A percentile compares a stretch with the other conserved stretches of the same genome.
Conservation (phyloP, 2,113 vertebrate genomes). For the Haplochromis burtoni region DNA sequence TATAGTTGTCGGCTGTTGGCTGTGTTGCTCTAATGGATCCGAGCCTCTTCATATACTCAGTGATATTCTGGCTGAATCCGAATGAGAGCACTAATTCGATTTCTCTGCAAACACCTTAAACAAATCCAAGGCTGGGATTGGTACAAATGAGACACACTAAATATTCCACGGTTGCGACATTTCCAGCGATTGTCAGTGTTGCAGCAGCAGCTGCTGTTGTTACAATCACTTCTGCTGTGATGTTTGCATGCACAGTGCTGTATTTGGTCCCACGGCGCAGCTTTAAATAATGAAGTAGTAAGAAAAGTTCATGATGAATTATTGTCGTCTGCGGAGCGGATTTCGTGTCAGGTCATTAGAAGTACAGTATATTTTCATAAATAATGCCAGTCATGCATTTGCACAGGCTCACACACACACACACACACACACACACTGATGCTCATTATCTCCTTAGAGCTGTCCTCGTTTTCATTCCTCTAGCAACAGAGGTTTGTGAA, state of each 20-base stretch:
- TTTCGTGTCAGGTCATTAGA: constrained; percentile 26
- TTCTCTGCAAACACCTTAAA: neutral
- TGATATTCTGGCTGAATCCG: constrained; percentile 39
- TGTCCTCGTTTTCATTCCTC: constrained; percentile 53
- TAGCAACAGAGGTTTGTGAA: constrained; percentile 14
- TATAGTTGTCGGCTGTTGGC: constrained; percentile 37
- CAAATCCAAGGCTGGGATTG: neutral
- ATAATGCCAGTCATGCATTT: neutral
- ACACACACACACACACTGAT: constrained; percentile 4
- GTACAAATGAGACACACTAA: neutral
- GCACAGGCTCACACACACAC: neutral
- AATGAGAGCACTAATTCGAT: constrained; percentile 20
- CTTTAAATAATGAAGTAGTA: constrained; percentile 14
- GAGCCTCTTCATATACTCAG: constrained; percentile 14
- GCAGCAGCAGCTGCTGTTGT: neutral
- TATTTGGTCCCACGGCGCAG: neutral
- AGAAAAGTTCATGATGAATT: constrained; percentile 7
- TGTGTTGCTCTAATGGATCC: constrained; percentile 40
- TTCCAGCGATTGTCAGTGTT: neutral
- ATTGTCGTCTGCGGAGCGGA: neutral
- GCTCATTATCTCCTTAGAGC: constrained; percentile 59
- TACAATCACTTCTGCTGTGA: neutral
- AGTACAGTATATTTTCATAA: constrained; percentile 28
- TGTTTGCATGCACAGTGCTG: neutral
- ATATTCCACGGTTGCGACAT: constrained; percentile 10